A percentile compares a stretch with the other conserved stretches of the same genome.
Conservation (phyloP, 1,140 invertebrate genomes). For the Panagrolaimus sp. region DNA sequence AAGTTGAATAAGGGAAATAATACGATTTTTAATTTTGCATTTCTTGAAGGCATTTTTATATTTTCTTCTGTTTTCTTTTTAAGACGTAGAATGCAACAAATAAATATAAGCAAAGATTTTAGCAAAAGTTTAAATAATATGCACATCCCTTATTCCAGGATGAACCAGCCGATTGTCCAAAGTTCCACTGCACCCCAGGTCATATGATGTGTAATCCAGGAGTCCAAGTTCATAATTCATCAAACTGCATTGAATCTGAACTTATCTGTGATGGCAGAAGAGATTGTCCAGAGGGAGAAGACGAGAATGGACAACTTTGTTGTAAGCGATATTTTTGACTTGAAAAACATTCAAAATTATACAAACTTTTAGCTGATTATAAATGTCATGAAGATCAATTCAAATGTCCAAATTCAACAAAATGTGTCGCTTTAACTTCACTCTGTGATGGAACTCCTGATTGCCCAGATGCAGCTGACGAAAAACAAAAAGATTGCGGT, state of each 20-base stretch:
- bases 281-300: conserved; percentile 16
- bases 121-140: no score
- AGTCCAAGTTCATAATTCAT: conserved; percentile 1
- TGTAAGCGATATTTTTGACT: no score
- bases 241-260: conserved; percentile 8
- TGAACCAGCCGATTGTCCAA: conserved; percentile 10
- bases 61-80: no score
- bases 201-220: background rate
- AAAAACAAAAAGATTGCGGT: background rate
- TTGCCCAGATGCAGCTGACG: background rate
- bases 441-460: background rate
- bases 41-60: no score
- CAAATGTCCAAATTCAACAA: background rate
- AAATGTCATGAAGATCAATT: background rate
- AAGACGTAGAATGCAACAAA: no score
- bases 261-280: conserved; percentile 3
- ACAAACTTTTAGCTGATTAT: background rate
- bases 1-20: no score
- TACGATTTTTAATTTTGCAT: no score
- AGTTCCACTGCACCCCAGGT: background rate
- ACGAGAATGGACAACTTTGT: conserved; percentile 1
- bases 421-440: conserved; percentile 1
- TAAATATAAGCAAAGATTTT: no score
- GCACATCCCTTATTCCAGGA: no score
- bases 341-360: no score